Evolutionary conservation across 2,888 invertebrate genomes (phyloP), one percentile per base, ranked within the genome.

Genomic region (Xanthorhoe spadicearia): DNA sequence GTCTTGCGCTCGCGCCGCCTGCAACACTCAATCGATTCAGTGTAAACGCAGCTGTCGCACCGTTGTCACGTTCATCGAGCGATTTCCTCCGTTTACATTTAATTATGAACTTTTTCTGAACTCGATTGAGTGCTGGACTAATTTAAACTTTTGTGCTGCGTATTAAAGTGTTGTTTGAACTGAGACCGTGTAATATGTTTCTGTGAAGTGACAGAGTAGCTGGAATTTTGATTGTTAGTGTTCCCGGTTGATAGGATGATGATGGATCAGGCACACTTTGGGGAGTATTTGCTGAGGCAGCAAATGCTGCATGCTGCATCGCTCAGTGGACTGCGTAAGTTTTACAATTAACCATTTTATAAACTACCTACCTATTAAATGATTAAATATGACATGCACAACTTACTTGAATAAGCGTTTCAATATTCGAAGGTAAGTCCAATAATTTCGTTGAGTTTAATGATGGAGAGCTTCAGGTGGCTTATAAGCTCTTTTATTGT

Each of bases 261-360:
- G 93, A 93, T 93, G 93, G 92, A 92, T 83, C 93, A 93, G 80
- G 89, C 91, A 17, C 92, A 92, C 74, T 90, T 93, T 65, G 90
- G 92, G 66, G 93, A 93, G 81, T 93, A 92, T 77, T 82, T 93
- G 82, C 83, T 93, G 81, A 87, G 93, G 75, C 93, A 93, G 79
- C 93, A 93, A 83, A 93, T 93, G 92, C 74, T 93, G 74, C 93
- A 93, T 62, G 93, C 92, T 17, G 93, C 91, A 13, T 91, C 92
- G 8, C 82, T 93, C 2, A 91, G 90, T 66, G 87, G 92, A 60
- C 77, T 92, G 51, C 93, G 93, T 93, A 83, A 91, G 93, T 67
- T 23, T 23, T 23, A 23, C 23, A 23, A 23, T 3, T 23, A 23
- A 23, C 23, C 23, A 7, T 87, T 46, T 68, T 13, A 13, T 9